A percentile compares a stretch with the other conserved stretches of the same genome.
phyloP scores from a whole-genome alignment of 2,888 invertebrate genomes.

The Carterocephalus palaemon region DNA sequence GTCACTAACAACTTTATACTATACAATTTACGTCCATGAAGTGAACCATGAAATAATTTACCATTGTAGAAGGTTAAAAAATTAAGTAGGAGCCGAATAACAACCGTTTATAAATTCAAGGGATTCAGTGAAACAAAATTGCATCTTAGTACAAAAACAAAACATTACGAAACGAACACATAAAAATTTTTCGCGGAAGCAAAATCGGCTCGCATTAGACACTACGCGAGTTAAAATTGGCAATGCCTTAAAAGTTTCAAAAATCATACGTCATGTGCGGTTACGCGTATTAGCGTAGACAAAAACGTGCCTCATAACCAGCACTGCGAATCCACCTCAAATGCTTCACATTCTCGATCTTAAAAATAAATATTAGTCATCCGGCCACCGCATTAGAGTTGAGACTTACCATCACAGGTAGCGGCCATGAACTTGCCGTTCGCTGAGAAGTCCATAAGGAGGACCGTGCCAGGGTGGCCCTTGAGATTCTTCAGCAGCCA shows the following conservation, averaged over 20 bases:
- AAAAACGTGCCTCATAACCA: conserved; percentile 4
- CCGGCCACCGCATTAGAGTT: conserved; percentile 26
- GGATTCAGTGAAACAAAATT: no score
- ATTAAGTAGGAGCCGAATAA: no score
- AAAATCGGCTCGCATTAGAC: no score
- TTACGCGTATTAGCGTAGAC: background rate
- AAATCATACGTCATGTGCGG: background rate
- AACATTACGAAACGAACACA: no score
- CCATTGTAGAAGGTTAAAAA: no score
- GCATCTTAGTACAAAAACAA: no score
- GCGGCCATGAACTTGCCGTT: conserved; percentile 92
- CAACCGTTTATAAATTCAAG: no score
- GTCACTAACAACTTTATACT: no score
- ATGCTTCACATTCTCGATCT: conserved; percentile 11
- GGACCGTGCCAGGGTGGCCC: conserved; percentile 87
- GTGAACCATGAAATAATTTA: no score
- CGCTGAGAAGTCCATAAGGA: conserved; percentile 88
- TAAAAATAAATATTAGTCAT: conserved; percentile 25
- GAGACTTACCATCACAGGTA: conserved; percentile 87
- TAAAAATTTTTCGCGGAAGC: no score
- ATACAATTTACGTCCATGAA: no score
- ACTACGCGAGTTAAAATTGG: background rate
- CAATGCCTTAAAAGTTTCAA: background rate
- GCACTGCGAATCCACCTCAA: conserved; percentile 16
- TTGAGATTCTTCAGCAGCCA: conserved; percentile 90